phyloP scores from a whole-genome alignment of 2,888 invertebrate genomes.

The Chloroclysta siterata region DNA sequence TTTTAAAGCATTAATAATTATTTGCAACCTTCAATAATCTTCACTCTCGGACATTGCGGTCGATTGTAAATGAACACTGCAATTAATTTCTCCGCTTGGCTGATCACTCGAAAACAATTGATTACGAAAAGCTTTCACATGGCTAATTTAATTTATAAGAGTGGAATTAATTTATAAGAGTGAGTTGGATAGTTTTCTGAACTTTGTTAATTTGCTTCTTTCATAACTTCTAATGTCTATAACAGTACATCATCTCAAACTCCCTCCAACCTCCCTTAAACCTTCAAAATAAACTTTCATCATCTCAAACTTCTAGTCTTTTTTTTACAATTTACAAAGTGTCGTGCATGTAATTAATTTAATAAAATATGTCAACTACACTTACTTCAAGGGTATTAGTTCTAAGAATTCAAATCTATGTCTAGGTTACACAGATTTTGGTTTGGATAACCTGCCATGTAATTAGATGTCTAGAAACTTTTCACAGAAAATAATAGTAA shows the following conservation, averaged over 20 bases:
- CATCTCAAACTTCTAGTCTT: too few relatives aligned
- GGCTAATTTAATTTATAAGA: slow-evolving; percentile 12
- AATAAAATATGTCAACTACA: slow-evolving; percentile 7
- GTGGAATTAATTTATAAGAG: neutral
- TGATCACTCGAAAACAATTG: slow-evolving; percentile 68
- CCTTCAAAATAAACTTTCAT: too few relatives aligned
- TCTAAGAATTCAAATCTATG: slow-evolving; percentile 32
- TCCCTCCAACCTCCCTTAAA: too few relatives aligned
- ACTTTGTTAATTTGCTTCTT: neutral
- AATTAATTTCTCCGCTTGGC: slow-evolving; percentile 63
- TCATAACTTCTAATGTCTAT: too few relatives aligned
- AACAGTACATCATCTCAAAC: too few relatives aligned
- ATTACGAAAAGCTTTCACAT: slow-evolving; percentile 54
- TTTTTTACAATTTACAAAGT: slow-evolving; percentile 2
- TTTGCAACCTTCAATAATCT: slow-evolving; percentile 1
- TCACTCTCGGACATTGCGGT: neutral
- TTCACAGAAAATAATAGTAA: slow-evolving; percentile 52
- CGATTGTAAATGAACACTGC: slow-evolving; percentile 54
- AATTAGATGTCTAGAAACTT: slow-evolving; percentile 50
- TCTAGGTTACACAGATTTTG: slow-evolving; percentile 32
- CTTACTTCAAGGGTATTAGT: slow-evolving; percentile 23
- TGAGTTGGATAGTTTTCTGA: neutral
- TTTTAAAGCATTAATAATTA: neutral
- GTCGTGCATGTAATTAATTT: neutral
- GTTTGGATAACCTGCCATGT: slow-evolving; percentile 42